A percentile compares a stretch with the other conserved stretches of the same genome.
phyloP scores from a whole-genome alignment of 2,888 invertebrate genomes.

The Tenodera sinensis region DNA sequence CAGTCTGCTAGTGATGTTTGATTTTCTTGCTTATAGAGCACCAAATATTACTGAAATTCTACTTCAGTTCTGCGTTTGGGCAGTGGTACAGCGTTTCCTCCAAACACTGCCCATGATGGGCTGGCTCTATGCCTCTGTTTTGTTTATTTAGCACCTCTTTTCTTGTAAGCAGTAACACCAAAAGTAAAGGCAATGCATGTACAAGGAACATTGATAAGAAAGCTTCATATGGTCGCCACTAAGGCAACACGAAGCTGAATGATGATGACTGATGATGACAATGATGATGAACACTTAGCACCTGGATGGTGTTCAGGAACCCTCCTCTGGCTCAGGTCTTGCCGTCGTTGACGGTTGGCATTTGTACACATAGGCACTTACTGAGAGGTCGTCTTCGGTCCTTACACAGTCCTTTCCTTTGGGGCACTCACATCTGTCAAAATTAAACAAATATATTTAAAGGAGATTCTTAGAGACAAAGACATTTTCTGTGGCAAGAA shows the following conservation, averaged over 20 bases:
- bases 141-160: neutral
- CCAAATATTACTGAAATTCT: neutral
- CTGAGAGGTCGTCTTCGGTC: constrained; percentile 55
- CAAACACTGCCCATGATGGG: too few species aligned
- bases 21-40: neutral
- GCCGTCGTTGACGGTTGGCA: constrained; percentile 40
- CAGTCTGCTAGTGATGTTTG: neutral
- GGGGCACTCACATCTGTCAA: constrained; percentile 52
- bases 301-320: neutral
- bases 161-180: neutral
- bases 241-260: neutral
- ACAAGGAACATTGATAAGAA: neutral
- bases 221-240: neutral
- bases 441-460: constrained; percentile 23
- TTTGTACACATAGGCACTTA: constrained; percentile 56
- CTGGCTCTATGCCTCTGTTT: too few species aligned
- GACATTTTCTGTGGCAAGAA: too few species aligned
- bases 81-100: too few species aligned
- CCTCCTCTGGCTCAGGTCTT: neutral
- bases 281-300: neutral
- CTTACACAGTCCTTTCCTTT: constrained; percentile 48
- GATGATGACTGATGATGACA: neutral
- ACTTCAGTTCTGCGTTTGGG: neutral
- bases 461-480: neutral
- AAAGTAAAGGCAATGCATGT: neutral